phyloP scores from a whole-genome alignment of 2,888 invertebrate species.

The Argyresthia goedartella region DNA sequence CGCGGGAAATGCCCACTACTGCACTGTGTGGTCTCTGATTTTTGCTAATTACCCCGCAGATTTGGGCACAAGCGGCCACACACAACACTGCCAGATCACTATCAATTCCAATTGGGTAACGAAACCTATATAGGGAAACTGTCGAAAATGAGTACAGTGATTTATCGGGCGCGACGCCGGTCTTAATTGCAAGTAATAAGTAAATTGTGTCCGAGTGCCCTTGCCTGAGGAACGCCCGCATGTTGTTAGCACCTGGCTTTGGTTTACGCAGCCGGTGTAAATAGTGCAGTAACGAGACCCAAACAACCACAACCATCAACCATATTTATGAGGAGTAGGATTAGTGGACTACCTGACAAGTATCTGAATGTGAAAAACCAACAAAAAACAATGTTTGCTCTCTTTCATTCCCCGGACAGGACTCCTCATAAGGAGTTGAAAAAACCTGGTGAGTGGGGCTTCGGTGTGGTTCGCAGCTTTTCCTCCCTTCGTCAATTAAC shows the following conservation, averaged over 20 bases:
- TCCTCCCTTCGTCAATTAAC: slow-evolving; percentile 23
- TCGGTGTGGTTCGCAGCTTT: not conserved
- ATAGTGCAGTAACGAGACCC: too few species aligned
- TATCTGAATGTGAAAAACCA: too few species aligned
- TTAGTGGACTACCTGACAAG: too few species aligned
- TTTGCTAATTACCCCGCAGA: slow-evolving; percentile 40
- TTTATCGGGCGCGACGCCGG: slow-evolving; percentile 34
- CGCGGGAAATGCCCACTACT: not conserved
- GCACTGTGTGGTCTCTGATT: slow-evolving; percentile 39
- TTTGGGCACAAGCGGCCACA: slow-evolving; percentile 32
- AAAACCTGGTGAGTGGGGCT: not conserved
- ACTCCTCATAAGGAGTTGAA: too few species aligned
- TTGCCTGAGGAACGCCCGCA: slow-evolving; percentile 3
- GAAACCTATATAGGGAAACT: slow-evolving; percentile 54
- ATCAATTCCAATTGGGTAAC: slow-evolving; percentile 40
- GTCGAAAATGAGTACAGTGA: slow-evolving; percentile 40
- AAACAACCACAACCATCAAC: not conserved
- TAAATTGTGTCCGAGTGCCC: slow-evolving; percentile 14
- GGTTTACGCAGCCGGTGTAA: not conserved
- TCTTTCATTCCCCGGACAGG: too few species aligned
- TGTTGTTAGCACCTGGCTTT: not conserved
- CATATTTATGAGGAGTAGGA: too few species aligned
- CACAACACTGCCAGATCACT: slow-evolving; percentile 32
- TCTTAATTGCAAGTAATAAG: slow-evolving; percentile 38
- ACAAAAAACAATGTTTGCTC: too few species aligned